Evolutionary conservation across 2,113 vertebrate genomes (phyloP), one percentile per base, ranked within the genome.

Genomic region (Gopherus flavomarginatus): DNA sequence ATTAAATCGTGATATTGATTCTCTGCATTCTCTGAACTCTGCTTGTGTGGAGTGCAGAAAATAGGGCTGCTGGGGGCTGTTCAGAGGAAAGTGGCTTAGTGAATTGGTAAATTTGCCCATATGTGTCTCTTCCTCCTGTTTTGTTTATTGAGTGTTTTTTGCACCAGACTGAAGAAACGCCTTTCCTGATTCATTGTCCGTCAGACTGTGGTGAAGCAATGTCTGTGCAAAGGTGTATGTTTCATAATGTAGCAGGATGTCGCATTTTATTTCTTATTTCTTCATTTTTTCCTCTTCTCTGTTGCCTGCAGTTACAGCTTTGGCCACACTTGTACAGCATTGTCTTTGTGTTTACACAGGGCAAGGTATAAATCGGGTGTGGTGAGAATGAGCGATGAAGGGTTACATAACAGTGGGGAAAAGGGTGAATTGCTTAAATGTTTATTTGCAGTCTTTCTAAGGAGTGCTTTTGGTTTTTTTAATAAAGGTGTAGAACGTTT

Each of bases 401-500:
- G 83, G 65, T 2, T 6, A 52, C 14, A 65, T 84, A 92, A 85
- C 83, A 83, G 16, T 31, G 89, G 27, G 44, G 52, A 14, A 31
- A 92, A 94, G 88, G 11, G 4, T 50, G 75, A 21, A 89, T 82
- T 77, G 83, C 26, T 47, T 47, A 52, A 93, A 84, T 24, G 26
- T 52, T 92, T 19, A 16, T 94, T 94, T 95, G 27, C n/a, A n/a
- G 92, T 56, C 87, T 1, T 35, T 44, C 81, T 44, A 50, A 90
- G 47, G 53, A 90, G 31, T 69, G 50, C 10, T 31, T 24, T 65
- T 29, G 29, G 52, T 47, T 82, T 5, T 19, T 90, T 13, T 65
- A 87, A 95, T 89, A 86, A 87, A 88, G 35, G 94, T 94, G 56
- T 24, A 26, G 80, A 90, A 2, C 26, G 16, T 95, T 93, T 69